Percentiles rank a stretch among this genome's conserved stretches.
Conservation (phyloP, 37 sponge, comb jelly and placozoan genomes). For the Lycopodina hypogea region DNA sequence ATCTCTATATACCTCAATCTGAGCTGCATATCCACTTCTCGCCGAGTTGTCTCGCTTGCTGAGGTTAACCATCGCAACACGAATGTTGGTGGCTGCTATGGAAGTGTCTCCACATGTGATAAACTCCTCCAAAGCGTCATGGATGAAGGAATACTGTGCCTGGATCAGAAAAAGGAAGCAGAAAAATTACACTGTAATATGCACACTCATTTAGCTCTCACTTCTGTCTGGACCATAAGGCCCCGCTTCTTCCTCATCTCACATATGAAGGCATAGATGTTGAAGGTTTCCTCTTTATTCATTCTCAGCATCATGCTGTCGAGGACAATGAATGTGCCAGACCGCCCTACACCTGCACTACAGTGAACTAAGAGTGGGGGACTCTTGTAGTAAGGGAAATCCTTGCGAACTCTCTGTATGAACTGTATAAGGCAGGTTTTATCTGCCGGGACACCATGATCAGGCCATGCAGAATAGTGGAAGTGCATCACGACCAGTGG, state of each 20-base stretch:
- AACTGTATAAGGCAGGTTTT: slow-evolving; percentile 66
- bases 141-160: slow-evolving; percentile 63
- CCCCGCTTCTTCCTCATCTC: slow-evolving; percentile 35
- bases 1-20: slow-evolving; percentile 25
- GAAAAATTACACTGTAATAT: background rate
- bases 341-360: slow-evolving; percentile 81
- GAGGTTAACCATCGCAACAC: slow-evolving; percentile 34
- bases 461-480: slow-evolving; percentile 83
- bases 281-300: slow-evolving; percentile 20
- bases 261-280: slow-evolving; percentile 48
- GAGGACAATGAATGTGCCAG: slow-evolving; percentile 69
- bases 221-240: slow-evolving; percentile 67
- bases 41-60: slow-evolving; percentile 1
- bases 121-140: slow-evolving; percentile 58
- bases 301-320: slow-evolving; percentile 67
- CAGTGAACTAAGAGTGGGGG: slow-evolving; percentile 77
- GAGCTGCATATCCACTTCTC: slow-evolving; percentile 30
- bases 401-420: slow-evolving; percentile 48
- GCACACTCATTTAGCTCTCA: slow-evolving; percentile 5
- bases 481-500: slow-evolving; percentile 51
- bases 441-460: slow-evolving; percentile 77
- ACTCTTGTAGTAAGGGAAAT: slow-evolving; percentile 1
- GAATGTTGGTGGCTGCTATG: slow-evolving; percentile 34
- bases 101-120: slow-evolving; percentile 60
- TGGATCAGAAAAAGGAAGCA: background rate